Conservation (phyloP, 2,113 vertebrate genomes). For the Castor canadensis region DNA sequence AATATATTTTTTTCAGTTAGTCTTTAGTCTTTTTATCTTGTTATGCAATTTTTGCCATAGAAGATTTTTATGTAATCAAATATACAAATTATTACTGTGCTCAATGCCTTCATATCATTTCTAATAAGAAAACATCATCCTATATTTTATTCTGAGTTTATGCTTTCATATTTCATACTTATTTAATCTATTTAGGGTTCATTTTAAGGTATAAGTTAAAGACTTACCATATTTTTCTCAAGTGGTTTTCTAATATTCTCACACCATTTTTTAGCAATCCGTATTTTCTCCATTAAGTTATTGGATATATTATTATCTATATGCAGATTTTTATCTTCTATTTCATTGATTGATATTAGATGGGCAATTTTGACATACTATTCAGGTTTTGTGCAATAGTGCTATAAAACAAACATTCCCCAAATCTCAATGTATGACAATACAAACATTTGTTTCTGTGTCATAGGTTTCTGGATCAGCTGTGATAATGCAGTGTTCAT, state of each 20-base stretch:
- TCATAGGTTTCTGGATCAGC: not conserved
- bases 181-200: not conserved
- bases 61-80: conserved; percentile 39
- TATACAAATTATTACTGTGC: not conserved
- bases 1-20: not conserved
- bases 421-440: not conserved
- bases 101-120: conserved; percentile 15
- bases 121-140: conserved; percentile 12
- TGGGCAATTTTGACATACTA: not conserved
- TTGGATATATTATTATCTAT: not conserved
- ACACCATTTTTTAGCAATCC: not conserved
- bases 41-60: not conserved
- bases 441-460: not conserved
- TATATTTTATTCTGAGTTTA: conserved; percentile 31
- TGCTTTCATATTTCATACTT: conserved; percentile 39
- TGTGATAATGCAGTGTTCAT: not conserved
- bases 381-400: not conserved
- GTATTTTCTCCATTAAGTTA: not conserved
- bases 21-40: not conserved
- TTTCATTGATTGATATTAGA: not conserved
- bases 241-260: not conserved
- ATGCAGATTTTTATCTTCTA: conserved; percentile 23
- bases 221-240: not conserved
- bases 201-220: not conserved
- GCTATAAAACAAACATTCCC: not conserved